phyloP scores from a whole-genome alignment of 2,888 invertebrate species.

The Chaitophorus viminalis region DNA sequence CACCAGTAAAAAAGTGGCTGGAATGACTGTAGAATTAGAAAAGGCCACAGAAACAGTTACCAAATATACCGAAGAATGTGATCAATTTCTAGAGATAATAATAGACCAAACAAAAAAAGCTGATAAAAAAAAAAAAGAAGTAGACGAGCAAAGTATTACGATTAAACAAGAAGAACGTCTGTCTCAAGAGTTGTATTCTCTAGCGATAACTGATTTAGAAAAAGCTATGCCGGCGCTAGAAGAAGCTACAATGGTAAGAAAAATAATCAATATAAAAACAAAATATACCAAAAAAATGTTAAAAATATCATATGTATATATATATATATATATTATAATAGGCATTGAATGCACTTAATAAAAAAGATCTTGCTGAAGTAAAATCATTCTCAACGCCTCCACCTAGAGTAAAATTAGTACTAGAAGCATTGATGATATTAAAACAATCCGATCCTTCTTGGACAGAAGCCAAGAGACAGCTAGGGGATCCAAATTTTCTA shows the following conservation, averaged over 20 bases:
- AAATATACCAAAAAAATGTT: neutral
- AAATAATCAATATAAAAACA: neutral
- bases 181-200: constrained; percentile 76
- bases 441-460: constrained; percentile 83
- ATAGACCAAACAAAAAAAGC: constrained; percentile 83
- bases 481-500: constrained; percentile 83
- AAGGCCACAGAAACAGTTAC: constrained; percentile 73
- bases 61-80: constrained; percentile 81
- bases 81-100: constrained; percentile 85
- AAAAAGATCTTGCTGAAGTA: constrained; percentile 88
- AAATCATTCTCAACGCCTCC: constrained; percentile 91
- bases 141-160: constrained; percentile 77
- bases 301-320: neutral
- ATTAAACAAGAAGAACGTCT: constrained; percentile 85
- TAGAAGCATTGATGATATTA: constrained; percentile 73
- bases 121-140: constrained; percentile 81
- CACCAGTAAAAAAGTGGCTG: constrained; percentile 81
- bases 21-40: constrained; percentile 85
- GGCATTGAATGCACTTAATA: constrained; percentile 83
- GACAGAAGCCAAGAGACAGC: constrained; percentile 86
- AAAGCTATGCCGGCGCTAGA: constrained; percentile 88
- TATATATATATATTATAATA: constrained; percentile 65
- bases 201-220: constrained; percentile 71
- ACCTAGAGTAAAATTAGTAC: constrained; percentile 78
- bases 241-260: constrained; percentile 76